These are phyloP conservation scores for Eupeodes corollae DNA, from an alignment of 1,140 invertebrate species.

Conservation along the genomic window DNA sequence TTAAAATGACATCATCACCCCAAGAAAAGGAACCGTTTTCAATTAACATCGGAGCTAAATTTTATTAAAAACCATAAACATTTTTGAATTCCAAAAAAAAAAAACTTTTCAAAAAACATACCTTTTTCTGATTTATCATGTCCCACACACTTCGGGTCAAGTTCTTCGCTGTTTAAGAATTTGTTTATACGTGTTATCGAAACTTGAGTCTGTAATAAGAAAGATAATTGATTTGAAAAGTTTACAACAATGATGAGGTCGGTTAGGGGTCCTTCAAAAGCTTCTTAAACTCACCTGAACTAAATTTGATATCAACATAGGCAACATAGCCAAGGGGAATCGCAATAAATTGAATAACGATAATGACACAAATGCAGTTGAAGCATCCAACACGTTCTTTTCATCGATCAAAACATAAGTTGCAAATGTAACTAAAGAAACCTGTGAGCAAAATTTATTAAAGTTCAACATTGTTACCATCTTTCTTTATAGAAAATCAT, in stretches of 20 bases:
- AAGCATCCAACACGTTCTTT: conserved; percentile 72
- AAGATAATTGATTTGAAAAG: neutral
- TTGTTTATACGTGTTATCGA: conserved; percentile 77
- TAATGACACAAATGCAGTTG: conserved; percentile 90
- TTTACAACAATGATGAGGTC: neutral
- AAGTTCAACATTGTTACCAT: too few relatives aligned
- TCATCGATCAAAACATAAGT: conserved; percentile 78
- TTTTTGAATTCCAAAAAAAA: too few relatives aligned
- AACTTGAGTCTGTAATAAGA: conserved; percentile 52
- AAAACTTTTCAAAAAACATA: conserved; percentile 38
- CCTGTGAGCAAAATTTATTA: too few relatives aligned
- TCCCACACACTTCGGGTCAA: conserved; percentile 61
- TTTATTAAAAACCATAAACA: too few relatives aligned
- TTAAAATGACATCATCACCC: conserved; percentile 53
- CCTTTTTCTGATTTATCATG: conserved; percentile 65
- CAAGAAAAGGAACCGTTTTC: conserved; percentile 70
- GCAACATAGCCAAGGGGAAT: conserved; percentile 83
- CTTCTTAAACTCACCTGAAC: conserved; percentile 62
- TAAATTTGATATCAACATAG: conserved; percentile 78
- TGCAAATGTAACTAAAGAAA: conserved; percentile 84
- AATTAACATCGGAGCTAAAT: conserved; percentile 54
- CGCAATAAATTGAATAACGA: conserved; percentile 96
- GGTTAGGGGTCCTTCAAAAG: too few relatives aligned
- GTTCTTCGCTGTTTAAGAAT: conserved; percentile 79
- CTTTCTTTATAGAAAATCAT: too few relatives aligned